Percentiles rank a stretch among this genome's conserved stretches.
Conservation (phyloP, 2,888 invertebrate genomes). For the Caenorhabditis afra region DNA sequence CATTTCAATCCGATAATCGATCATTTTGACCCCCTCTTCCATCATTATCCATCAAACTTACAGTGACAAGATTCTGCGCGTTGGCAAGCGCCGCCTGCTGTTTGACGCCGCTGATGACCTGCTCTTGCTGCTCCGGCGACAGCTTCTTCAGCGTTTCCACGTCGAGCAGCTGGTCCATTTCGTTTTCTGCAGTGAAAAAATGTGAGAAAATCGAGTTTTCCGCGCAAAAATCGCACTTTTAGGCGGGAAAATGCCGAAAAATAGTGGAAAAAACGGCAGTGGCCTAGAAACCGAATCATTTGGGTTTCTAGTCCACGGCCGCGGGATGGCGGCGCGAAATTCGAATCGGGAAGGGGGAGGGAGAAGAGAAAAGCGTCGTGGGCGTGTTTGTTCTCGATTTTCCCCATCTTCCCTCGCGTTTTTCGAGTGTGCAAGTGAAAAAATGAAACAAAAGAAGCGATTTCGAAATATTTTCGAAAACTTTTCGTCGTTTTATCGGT, state of each 20-base stretch:
- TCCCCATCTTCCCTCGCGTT: not conserved
- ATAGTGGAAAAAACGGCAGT: constrained; percentile 9
- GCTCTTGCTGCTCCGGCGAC: constrained; percentile 77
- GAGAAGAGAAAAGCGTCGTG: not conserved
- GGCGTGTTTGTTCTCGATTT: constrained; percentile 26
- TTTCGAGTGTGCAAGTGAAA: constrained; percentile 19
- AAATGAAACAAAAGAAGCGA: not conserved
- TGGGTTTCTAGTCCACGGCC: constrained; percentile 29
- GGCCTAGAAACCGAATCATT: constrained; percentile 8
- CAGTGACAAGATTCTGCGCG: constrained; percentile 77
- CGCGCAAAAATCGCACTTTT: not conserved
- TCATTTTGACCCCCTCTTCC: constrained; percentile 7
- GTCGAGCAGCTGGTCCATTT: constrained; percentile 77
- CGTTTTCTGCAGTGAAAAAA: too few relatives aligned
- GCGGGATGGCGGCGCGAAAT: not conserved
- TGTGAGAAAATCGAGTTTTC: not conserved
- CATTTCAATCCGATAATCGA: not conserved
- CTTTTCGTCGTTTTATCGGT: constrained; percentile 10
- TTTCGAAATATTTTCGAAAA: constrained; percentile 38
- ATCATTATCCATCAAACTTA: constrained; percentile 44
- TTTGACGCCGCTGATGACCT: constrained; percentile 75
- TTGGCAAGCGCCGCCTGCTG: constrained; percentile 78
- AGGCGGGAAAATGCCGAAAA: not conserved
- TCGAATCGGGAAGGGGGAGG: constrained; percentile 4
- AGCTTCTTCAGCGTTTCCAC: constrained; percentile 75